A percentile compares a stretch with the other conserved stretches of the same genome.
Evolutionary conservation across 1,140 invertebrate genomes (phyloP).

Genomic region (Chironomus tepperi): DNA sequence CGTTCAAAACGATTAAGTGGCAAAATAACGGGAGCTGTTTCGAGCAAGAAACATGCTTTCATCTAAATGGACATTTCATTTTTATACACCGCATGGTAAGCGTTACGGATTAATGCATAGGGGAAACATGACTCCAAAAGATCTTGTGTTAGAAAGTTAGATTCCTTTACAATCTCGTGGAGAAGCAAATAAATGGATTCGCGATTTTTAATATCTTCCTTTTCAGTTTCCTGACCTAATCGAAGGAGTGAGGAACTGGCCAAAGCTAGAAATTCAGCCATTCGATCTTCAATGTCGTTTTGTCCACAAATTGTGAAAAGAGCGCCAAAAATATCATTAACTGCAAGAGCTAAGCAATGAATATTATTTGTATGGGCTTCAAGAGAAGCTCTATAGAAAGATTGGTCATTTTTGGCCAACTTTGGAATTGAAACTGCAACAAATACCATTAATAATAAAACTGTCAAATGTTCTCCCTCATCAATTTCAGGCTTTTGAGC

Average conservation of each 20-base stretch:
- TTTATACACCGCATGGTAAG: conserved; percentile 92
- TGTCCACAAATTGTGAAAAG: conserved; percentile 91
- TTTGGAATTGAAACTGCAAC: conserved; percentile 96
- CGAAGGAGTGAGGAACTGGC: conserved; percentile 91
- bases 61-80: conserved; percentile 54
- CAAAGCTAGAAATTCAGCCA: conserved; percentile 96
- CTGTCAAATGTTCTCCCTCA: conserved; percentile 83
- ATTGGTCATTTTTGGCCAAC: conserved; percentile 82
- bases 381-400: conserved; percentile 81
- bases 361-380: conserved; percentile 97
- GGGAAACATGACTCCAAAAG: conserved; percentile 96
- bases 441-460: conserved; percentile 97
- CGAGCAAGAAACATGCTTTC: neutral
- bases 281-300: conserved; percentile 91
- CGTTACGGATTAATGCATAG: conserved; percentile 91
- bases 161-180: conserved; percentile 95
- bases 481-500: conserved; percentile 79
- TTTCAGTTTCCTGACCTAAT: conserved; percentile 90
- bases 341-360: conserved; percentile 91
- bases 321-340: conserved; percentile 95
- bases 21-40: neutral
- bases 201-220: conserved; percentile 85
- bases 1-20: neutral
- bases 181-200: conserved; percentile 94
- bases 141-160: conserved; percentile 96